phyloP scores from a whole-genome alignment of 2,113 vertebrate genomes.

The Cottus gobio region DNA sequence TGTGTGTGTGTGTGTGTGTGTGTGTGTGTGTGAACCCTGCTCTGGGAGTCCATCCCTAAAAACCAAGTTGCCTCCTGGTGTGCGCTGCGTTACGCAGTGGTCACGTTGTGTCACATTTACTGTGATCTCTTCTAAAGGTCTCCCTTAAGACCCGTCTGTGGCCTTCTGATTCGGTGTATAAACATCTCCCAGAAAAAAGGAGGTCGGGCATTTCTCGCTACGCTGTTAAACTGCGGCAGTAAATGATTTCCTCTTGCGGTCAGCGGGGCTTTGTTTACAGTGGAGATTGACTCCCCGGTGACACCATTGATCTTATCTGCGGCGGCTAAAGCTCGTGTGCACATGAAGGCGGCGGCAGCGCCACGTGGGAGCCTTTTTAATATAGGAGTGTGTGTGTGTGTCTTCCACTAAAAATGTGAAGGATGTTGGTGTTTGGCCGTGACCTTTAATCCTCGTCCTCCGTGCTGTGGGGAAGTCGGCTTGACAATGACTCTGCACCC shows the following conservation, averaged over 20 bases:
- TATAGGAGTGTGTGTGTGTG: background rate
- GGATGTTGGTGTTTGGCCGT: background rate
- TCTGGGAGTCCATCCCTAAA: too few relatives aligned
- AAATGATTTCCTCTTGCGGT: slow-evolving; percentile 66
- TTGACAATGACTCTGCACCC: slow-evolving; percentile 46
- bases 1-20: too few relatives aligned
- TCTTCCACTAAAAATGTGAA: background rate
- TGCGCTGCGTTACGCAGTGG: too few relatives aligned
- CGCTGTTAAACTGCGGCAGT: slow-evolving; percentile 57
- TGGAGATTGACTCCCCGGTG: slow-evolving; percentile 57
- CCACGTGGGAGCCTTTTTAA: slow-evolving; percentile 18
- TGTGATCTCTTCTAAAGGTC: background rate
- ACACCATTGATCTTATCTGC: slow-evolving; percentile 59
- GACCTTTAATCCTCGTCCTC: background rate
- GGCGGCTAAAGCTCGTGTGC: slow-evolving; percentile 30
- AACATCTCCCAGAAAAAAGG: slow-evolving; percentile 28
- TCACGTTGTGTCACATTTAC: too few relatives aligned
- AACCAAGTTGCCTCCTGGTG: too few relatives aligned
- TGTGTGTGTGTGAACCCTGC: too few relatives aligned
- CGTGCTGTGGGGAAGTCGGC: slow-evolving; percentile 9
- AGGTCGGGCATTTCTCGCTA: slow-evolving; percentile 35
- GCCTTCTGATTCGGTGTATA: slow-evolving; percentile 26
- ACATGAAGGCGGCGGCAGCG: slow-evolving; percentile 12
- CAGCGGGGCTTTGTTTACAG: slow-evolving; percentile 61
- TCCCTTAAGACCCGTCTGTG: background rate